phyloP scores from a whole-genome alignment of 2,888 invertebrate species.

The Drosophila peninsularis region DNA sequence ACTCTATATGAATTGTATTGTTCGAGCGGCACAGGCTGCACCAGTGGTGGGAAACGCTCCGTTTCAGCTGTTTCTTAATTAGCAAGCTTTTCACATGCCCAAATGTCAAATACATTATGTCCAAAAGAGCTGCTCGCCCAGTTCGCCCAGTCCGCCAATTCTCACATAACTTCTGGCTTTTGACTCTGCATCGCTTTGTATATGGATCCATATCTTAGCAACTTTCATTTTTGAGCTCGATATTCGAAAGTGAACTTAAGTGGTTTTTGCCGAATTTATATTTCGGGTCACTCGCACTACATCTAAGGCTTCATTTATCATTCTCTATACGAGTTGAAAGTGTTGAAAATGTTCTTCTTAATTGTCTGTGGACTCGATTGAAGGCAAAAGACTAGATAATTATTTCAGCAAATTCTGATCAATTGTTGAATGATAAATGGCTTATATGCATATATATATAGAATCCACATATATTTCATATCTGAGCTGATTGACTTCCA shows the following conservation, averaged over 20 bases:
- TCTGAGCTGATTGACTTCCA: background rate
- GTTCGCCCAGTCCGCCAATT: conserved; percentile 31
- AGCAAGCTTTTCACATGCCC: conserved; percentile 41
- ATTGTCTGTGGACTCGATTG: background rate
- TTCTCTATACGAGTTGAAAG: conserved; percentile 4
- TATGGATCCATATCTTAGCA: conserved; percentile 35
- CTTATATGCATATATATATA: too few relatives aligned
- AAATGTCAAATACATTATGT: conserved; percentile 40
- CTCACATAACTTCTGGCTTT: conserved; percentile 32
- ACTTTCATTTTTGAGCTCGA: conserved; percentile 63
- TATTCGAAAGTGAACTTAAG: conserved; percentile 67
- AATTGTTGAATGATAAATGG: background rate
- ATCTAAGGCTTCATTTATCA: conserved; percentile 7
- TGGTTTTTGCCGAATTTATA: conserved; percentile 29
- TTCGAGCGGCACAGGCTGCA: conserved; percentile 32
- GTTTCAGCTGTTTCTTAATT: conserved; percentile 38
- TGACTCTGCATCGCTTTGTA: background rate
- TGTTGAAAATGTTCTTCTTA: conserved; percentile 34
- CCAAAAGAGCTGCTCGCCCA: conserved; percentile 15
- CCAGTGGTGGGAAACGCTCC: conserved; percentile 24
- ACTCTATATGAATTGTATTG: conserved; percentile 24
- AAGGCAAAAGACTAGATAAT: background rate
- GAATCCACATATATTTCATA: background rate
- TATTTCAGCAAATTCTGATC: background rate
- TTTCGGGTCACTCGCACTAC: conserved; percentile 5